Conservation (phyloP, 2,797 vertebrate genomes). For the Enoplosus armatus region DNA sequence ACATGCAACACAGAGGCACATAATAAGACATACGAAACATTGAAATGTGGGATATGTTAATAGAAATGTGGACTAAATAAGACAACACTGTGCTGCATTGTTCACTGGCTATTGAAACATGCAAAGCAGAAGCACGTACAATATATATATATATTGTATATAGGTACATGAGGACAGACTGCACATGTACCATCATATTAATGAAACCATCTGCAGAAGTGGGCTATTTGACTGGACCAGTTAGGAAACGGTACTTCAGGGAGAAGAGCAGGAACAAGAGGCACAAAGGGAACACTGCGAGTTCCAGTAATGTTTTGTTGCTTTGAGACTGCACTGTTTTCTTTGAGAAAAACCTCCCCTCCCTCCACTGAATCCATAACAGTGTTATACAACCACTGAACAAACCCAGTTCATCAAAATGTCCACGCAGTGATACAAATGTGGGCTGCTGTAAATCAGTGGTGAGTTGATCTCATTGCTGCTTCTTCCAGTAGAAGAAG, state of each 20-base stretch:
- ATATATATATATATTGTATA: too few species aligned
- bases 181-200: background rate
- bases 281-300: conserved; percentile 5
- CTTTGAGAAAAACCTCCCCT: conserved; percentile 12
- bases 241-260: conserved; percentile 8
- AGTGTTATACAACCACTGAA: conserved; percentile 22
- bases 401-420: conserved; percentile 19
- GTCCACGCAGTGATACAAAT: background rate
- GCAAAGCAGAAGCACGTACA: too few species aligned
- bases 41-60: too few species aligned
- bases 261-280: background rate
- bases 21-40: too few species aligned
- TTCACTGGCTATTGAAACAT: too few species aligned
- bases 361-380: conserved; percentile 13
- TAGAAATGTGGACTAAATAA: too few species aligned
- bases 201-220: background rate
- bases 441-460: conserved; percentile 16
- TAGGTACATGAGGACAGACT: background rate
- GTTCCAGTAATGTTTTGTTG: conserved; percentile 20
- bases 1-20: too few species aligned
- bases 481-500: background rate
- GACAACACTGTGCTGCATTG: too few species aligned
- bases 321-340: conserved; percentile 18
- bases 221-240: background rate
- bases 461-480: conserved; percentile 8